Conservation (phyloP, 2,113 vertebrate species). For the Sinosuthora webbiana region DNA sequence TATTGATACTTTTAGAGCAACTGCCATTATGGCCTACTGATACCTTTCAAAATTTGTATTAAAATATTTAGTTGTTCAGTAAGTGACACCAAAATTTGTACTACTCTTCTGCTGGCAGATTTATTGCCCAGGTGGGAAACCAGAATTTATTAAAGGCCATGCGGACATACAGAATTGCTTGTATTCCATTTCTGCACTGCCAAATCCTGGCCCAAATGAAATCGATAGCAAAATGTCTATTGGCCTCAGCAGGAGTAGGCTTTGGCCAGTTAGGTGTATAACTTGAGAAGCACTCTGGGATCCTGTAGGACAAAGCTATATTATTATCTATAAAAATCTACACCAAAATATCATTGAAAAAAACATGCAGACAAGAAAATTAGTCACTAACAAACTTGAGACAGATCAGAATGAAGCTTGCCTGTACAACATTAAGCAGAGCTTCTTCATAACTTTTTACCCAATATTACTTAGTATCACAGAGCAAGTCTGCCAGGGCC, state of each 20-base stretch:
- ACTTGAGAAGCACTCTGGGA: slow-evolving; percentile 47
- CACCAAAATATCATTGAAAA: not conserved
- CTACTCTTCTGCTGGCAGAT: slow-evolving; percentile 45
- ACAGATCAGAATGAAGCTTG: not conserved
- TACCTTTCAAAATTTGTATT: not conserved
- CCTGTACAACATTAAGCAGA: not conserved
- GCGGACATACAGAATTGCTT: not conserved
- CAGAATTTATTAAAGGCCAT: slow-evolving; percentile 17
- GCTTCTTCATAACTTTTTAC: not conserved
- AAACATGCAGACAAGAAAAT: not conserved
- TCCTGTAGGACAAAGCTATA: not conserved
- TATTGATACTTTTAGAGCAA: not conserved
- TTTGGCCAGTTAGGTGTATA: slow-evolving; percentile 39
- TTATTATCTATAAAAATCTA: slow-evolving; percentile 30
- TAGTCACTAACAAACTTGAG: not conserved
- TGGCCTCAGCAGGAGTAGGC: not conserved
- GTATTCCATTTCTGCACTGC: not conserved
- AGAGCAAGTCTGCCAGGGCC: not conserved
- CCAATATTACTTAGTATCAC: not conserved
- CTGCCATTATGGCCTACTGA: not conserved
- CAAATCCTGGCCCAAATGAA: slow-evolving; percentile 18
- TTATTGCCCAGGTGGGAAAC: slow-evolving; percentile 28
- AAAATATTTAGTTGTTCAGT: not conserved
- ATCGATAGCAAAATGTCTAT: not conserved
- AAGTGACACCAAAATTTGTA: slow-evolving; percentile 20